Base-by-base conservation (phyloP, 1,140 invertebrate species). In the Sminthurinus signatus region DNA sequence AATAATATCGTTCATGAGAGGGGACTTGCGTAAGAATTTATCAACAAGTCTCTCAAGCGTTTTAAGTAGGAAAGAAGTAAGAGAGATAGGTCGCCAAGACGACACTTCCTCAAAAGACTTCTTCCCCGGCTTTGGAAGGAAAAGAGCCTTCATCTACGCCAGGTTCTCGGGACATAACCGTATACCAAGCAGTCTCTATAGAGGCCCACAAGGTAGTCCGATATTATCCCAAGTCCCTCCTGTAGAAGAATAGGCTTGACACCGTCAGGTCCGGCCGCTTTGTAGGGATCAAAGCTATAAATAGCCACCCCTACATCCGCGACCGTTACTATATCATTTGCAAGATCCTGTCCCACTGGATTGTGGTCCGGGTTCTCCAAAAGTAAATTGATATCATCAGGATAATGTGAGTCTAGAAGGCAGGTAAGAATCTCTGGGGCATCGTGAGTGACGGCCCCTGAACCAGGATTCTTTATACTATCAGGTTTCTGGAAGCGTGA, bases 21-120 rank as follows among this genome's bases (percentile, higher is more conserved):
- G n/a, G 19, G 55, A 31, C 5, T 54, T 62, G 21, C 42, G 59
- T 10, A 65, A 1, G 12, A 48, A 19, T 56, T 60, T 52, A 27
- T 64, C 68, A 1, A 70, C 23, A 8, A 70, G 42, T 21, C 62
- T 48, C 23, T 70, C 68, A 19, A 66, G 10, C 8, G 43, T 42
- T 57, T 70, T 70, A 3, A 63, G 43, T 14, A 66, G 21, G 29
- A 66, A 70, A 1, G 68, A 66, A 17, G 64, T 67, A 19, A 70
- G 25, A 8, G 61, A 70, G 19, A 70, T 66, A 0, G 68, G 64
- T 32, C 64, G 43, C 64, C 64, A 70, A 0, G 55, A 19, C 14
- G 27, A 32, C 0, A 43, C 27, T 39, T 44, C 43, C 23, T 39
- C 21, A 46, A 63, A 70, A 43, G 55, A 48, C 3, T 28, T 15